A percentile compares a stretch with the other conserved stretches of the same genome.
Evolutionary conservation across 2,888 invertebrate genomes (phyloP).

Genomic region (Tipula lateralis): DNA sequence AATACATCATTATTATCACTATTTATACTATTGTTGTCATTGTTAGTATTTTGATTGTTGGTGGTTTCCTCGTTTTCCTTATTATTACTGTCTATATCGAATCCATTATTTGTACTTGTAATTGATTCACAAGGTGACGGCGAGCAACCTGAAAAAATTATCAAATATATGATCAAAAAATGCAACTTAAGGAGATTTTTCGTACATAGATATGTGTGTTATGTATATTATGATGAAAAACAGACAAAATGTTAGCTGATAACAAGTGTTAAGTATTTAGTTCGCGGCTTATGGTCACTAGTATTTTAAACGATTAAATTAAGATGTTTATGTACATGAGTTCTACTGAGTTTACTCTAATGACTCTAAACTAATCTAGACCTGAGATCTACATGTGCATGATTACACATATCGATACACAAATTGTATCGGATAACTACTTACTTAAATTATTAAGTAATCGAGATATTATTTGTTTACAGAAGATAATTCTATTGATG

Average conservation of each 20-base stretch:
- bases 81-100: constrained; percentile 36
- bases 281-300: not conserved
- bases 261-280: too few relatives aligned
- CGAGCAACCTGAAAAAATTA: constrained; percentile 60
- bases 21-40: constrained; percentile 9
- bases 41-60: constrained; percentile 6
- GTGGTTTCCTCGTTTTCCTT: too few relatives aligned
- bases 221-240: not conserved
- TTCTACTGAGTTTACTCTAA: not conserved
- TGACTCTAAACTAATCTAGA: not conserved
- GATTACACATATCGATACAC: not conserved
- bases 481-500: not conserved
- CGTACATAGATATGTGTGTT: not conserved
- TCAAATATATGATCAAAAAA: not conserved
- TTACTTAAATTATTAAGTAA: not conserved
- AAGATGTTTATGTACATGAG: not conserved
- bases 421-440: not conserved
- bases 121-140: constrained; percentile 76
- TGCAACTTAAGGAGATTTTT: not conserved
- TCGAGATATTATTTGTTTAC: not conserved
- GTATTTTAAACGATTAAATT: not conserved
- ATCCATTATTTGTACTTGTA: constrained; percentile 61
- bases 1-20: constrained; percentile 27
- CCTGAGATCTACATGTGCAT: not conserved
- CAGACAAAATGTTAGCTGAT: not conserved